A percentile compares a stretch with the other conserved stretches of the same genome.
These are phyloP conservation scores for Sarcophaga bullata DNA, from an alignment of 1,140 invertebrate genomes.

Conservation along the genomic window DNA sequence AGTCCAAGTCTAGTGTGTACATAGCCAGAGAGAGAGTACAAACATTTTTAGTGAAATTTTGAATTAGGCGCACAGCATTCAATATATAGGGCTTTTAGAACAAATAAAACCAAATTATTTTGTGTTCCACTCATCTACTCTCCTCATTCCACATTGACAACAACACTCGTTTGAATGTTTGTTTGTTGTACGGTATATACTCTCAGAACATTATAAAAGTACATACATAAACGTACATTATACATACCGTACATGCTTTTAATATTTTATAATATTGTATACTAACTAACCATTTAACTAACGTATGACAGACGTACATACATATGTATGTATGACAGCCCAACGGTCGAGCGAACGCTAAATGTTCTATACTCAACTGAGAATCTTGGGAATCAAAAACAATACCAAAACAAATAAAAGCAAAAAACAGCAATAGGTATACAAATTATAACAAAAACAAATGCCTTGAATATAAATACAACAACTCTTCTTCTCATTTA, in stretches of 20 bases:
- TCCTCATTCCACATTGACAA: not conserved
- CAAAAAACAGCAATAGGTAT: not conserved
- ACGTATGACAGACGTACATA: not conserved
- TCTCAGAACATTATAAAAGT: not conserved
- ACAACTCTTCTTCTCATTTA: conserved; percentile 7
- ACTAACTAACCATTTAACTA: conserved; percentile 17
- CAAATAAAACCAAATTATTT: not conserved
- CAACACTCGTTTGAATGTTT: not conserved
- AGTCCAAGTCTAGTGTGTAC: conserved; percentile 39
- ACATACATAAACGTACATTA: not conserved
- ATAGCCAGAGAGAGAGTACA: conserved; percentile 59
- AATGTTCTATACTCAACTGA: conserved; percentile 14
- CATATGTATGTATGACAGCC: not conserved
- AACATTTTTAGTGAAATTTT: conserved; percentile 67
- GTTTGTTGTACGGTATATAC: too few relatives aligned
- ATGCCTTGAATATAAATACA: not conserved
- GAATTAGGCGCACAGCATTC: conserved; percentile 63
- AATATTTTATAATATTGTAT: not conserved
- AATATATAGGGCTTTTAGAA: conserved; percentile 34
- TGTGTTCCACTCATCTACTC: not conserved
- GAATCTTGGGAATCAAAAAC: conserved; percentile 17
- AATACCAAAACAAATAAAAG: not conserved
- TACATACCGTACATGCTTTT: not conserved
- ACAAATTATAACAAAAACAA: conserved; percentile 1
- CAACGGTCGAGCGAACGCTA: not conserved